These are phyloP conservation scores for Neodontobutis hainanensis DNA, from an alignment of 2,113 vertebrate genomes.

Conservation along the genomic window DNA sequence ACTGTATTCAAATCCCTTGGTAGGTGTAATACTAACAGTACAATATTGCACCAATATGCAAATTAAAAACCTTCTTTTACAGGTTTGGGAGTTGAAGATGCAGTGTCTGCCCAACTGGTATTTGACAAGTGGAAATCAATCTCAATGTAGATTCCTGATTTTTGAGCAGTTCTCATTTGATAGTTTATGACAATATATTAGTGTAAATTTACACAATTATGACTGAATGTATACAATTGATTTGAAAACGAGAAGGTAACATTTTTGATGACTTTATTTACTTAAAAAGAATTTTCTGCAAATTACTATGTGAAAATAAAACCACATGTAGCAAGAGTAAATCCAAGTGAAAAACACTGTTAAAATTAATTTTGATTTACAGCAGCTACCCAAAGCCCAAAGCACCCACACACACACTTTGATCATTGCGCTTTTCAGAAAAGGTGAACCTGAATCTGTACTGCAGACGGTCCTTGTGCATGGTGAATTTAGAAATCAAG, in stretches of 20 bases:
- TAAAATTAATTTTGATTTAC: constrained; percentile 42
- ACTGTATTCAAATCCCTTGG: constrained; percentile 96
- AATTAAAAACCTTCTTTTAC: constrained; percentile 1
- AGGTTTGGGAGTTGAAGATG: constrained; percentile 95
- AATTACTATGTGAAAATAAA: constrained; percentile 59
- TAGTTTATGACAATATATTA: too few relatives aligned
- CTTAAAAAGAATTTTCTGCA: constrained; percentile 49
- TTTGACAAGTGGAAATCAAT: constrained; percentile 86
- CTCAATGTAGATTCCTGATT: not conserved
- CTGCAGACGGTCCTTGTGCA: constrained; percentile 31
- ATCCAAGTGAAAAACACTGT: constrained; percentile 54
- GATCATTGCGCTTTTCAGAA: constrained; percentile 55
- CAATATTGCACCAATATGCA: not conserved
- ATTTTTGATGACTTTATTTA: constrained; percentile 59
- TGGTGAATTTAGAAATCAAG: constrained; percentile 35
- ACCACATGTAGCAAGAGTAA: constrained; percentile 60
- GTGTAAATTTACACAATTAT: too few relatives aligned
- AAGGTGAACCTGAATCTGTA: constrained; percentile 12
- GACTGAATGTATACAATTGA: too few relatives aligned
- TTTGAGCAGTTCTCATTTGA: too few relatives aligned
- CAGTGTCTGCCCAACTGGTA: constrained; percentile 89
- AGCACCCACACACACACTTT: constrained; percentile 38
- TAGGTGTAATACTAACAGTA: constrained; percentile 65
- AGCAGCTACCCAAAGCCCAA: constrained; percentile 15
- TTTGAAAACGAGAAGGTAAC: constrained; percentile 3